Evolutionary conservation across 2,797 vertebrate genomes (phyloP).

Genomic region (Etheostoma perlongum): DNA sequence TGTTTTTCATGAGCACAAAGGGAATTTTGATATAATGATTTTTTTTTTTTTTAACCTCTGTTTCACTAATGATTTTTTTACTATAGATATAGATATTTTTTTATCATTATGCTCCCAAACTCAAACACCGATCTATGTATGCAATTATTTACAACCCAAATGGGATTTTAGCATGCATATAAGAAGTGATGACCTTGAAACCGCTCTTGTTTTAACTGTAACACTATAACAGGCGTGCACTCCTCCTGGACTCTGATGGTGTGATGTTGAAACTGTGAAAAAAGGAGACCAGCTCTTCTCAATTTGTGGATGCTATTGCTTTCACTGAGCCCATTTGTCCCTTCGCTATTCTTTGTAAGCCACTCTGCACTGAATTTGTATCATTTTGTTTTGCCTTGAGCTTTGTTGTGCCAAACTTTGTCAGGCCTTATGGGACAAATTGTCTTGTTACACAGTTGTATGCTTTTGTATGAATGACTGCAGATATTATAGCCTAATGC

Average conservation of each 20-base stretch:
- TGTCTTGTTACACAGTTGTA: conserved; percentile 31
- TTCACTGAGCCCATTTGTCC: conserved; percentile 34
- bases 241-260: background rate
- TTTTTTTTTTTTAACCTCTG: background rate
- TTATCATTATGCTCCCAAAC: background rate
- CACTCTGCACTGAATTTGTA: conserved; percentile 47
- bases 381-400: conserved; percentile 17
- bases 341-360: conserved; percentile 25
- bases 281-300: conserved; percentile 2
- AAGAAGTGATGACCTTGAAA: background rate
- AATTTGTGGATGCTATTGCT: conserved; percentile 8
- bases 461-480: conserved; percentile 50
- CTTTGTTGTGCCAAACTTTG: conserved; percentile 22
- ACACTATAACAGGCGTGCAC: conserved; percentile 15
- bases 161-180: background rate
- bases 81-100: background rate
- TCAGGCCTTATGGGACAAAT: conserved; percentile 31
- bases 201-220: conserved; percentile 19
- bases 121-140: background rate
- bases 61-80: background rate
- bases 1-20: conserved; percentile 40
- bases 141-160: background rate
- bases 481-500: conserved; percentile 20
- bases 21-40: conserved; percentile 28
- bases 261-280: conserved; percentile 35